Base-by-base conservation (phyloP, 2,888 invertebrate genomes). In the Idaea biselata region DNA sequence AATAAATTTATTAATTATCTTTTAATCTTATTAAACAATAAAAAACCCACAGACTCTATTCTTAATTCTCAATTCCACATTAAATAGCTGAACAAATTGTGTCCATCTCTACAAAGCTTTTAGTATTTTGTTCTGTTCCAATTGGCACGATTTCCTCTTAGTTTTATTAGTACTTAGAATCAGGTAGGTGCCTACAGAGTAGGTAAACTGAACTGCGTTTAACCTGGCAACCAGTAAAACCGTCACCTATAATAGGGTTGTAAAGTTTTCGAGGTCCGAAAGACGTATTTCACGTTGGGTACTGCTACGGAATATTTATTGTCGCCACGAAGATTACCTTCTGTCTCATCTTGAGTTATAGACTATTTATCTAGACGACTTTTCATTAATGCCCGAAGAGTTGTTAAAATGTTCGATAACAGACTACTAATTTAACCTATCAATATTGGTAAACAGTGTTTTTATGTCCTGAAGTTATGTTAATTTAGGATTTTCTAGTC, bases 291-390 rank as follows among this genome's bases (percentile, higher is more conserved):
- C 64, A 68, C 60, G 33, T 61, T 60, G 59, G 64, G 60, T 59
- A 18, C 25, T 16, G 59, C 56, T 63, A 60, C 57, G 62, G 66
- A 67, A 71, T 73, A 76, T 78, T 76, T 74, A 73, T 68, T 62
- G 69, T 61, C 59, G 63, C 66, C 65, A 61, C 60, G 65, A 66
- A 74, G 71, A 79, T 77, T 78, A 77, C 78, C 67, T 73, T 66
- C 77, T 71, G 75, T 69, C 71, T 65, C 68, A 63, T 59, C 69
- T 72, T 75, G 69, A 78, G 68, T 75, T 77, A 77, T 68, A 25
- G 64, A 59, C 18, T 68, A 61, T 69, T 74, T 78, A 78, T 76
- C 76, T 75, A 58, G 70, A 74, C 59, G 70, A 73, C 68, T 73
- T 79, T 75, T 77, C 44, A 11, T 44, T 44, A 14, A 44, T 44